Evolutionary conservation across 1,140 invertebrate genomes (phyloP), one percentile per base, ranked within the genome.

Genomic region (Mycetomoellerius zeteki): DNA sequence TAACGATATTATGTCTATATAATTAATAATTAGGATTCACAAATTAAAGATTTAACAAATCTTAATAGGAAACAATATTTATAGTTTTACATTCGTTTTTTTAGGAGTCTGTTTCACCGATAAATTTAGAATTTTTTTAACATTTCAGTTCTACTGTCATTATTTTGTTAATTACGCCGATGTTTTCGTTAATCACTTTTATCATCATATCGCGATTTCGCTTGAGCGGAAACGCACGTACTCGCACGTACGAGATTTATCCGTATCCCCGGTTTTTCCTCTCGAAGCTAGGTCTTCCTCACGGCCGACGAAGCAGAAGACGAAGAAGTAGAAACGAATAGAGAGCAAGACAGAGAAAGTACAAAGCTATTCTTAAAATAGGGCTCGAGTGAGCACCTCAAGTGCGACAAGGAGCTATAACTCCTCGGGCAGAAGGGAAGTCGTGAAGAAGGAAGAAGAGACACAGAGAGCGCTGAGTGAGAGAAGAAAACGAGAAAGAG

Each of bases 341-440:
- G 71, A 54, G 64, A 80, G 75, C 69, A 65, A 75, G 72, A 84
- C 86, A 60, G 89, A 87, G 78, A 86, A 85, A 62, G 82, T 88
- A 87, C n/a, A 56, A 91, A 92, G 86, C 90, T 91, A 86, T 92
- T 93, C 86, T 92, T 90, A 82, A 93, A 93, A 88, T 92, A 93
- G 87, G 92, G 91, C 88, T 93, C 88, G 75, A 87, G 60, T 89
- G 86, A 86, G 86, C 85, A 76, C 56, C 69, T 33, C 37, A 71
- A 85, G 67, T 85, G 73, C 85, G 80, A 92, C 73, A 58, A 21
- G 47, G 60, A 60, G 56, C 24, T 21, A 12, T 56, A 33, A 72
- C 54, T 71, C 37, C 78, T 71, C 50, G 7, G 65, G 62, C 73
- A 89, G 19, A 78, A 80, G 67, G 75, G 85, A 80, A 87, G 52